Percentiles rank a stretch among this genome's conserved stretches.
phyloP scores from a whole-genome alignment of 2,797 vertebrate species.

The Propithecus deckenii region DNA sequence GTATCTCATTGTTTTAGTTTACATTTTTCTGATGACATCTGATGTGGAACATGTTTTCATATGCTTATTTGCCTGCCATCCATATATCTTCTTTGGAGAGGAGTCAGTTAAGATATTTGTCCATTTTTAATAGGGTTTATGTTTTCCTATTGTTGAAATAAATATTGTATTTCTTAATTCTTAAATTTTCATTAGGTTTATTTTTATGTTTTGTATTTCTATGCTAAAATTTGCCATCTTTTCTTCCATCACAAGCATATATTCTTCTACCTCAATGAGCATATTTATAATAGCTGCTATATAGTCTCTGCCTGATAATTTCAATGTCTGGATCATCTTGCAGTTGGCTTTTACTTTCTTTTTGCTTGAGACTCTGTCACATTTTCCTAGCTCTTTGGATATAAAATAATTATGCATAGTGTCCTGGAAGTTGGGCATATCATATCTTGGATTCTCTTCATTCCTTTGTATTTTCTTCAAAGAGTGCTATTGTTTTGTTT shows the following conservation, averaged over 20 bases:
- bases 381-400: neutral
- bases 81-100: neutral
- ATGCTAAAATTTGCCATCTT: neutral
- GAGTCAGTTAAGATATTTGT: neutral
- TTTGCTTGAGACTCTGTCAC: neutral
- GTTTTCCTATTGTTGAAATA: neutral
- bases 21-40: neutral
- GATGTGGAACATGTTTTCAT: neutral
- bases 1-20: neutral
- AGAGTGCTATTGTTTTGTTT: neutral
- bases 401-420: neutral
- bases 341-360: neutral
- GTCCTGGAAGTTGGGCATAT: neutral
- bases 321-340: neutral
- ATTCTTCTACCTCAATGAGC: neutral
- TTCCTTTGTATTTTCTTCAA: constrained; percentile 9
- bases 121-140: neutral
- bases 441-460: neutral
- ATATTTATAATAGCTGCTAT: neutral
- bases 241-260: neutral
- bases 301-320: neutral
- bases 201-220: neutral
- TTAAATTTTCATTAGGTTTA: neutral
- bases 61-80: neutral
- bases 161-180: neutral